Conservation (phyloP, 2,797 vertebrate species). For the Numenius phaeopus region DNA sequence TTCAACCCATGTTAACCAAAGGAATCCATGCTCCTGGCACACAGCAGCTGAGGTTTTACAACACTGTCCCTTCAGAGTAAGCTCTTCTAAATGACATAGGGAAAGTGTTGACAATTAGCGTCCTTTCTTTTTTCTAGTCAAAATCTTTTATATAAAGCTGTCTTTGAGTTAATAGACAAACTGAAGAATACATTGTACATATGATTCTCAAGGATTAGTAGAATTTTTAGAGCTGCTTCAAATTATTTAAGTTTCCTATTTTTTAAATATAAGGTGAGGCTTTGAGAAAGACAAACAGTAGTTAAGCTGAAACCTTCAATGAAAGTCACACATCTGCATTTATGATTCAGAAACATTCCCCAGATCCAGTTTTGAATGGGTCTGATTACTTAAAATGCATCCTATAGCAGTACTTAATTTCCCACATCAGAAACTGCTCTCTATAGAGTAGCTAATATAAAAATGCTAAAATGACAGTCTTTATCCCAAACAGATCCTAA, state of each 20-base stretch:
- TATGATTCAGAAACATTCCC: background rate
- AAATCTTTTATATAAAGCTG: background rate
- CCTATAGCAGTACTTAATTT: background rate
- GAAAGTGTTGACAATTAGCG: background rate
- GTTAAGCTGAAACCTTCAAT: background rate
- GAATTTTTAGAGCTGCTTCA: background rate
- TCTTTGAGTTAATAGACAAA: background rate
- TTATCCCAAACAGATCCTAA: background rate
- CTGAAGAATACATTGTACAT: background rate
- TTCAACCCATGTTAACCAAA: background rate
- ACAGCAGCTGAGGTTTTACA: background rate
- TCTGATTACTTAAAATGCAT: background rate
- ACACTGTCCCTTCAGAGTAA: background rate
- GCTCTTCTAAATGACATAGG: background rate
- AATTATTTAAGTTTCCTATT: background rate
- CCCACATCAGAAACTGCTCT: background rate
- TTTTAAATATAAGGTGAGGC: background rate
- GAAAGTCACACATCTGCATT: background rate
- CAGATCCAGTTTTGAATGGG: background rate
- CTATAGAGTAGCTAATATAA: background rate
- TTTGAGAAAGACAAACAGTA: background rate
- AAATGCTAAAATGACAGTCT: background rate
- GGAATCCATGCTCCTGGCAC: background rate
- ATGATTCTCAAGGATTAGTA: background rate
- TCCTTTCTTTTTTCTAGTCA: background rate